Base-by-base conservation (phyloP, 2,113 vertebrate species). In the Ivindomyrus marchei region DNA sequence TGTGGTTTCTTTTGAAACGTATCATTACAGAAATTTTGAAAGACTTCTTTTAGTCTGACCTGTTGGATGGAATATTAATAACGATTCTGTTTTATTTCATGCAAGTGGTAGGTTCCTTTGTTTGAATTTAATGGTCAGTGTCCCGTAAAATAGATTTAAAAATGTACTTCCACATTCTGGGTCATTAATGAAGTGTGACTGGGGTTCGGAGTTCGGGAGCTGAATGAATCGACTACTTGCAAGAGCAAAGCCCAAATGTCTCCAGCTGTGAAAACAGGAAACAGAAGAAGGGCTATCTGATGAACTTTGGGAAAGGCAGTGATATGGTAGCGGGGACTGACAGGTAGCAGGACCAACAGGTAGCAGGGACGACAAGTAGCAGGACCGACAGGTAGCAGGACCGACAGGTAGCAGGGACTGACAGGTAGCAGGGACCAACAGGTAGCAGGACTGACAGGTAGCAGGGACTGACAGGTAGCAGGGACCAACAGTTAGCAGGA, bases 211-310 rank as follows among this genome's bases (percentile, higher is more conserved):
- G 24, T 39, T 52, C 31, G 39, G 85, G 50, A 52, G 50, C 15
- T 87, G 49, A 53, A 17, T 87, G 85, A 87, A 53, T 36, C 6
- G 27, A 17, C 49, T 6, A 7, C 49, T 13, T 56, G 85, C 27
- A 2, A 36, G 27, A 36, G 85, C 27, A 31, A 74, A 39, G 24
- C 5, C 50, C 11, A 0, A 17, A 36, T 56, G 50, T 53, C 49
- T 19, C 46, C 85, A 87, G 85, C 85, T 87, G 85, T 87, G 15
- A 87, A 87, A 87, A 87, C 85, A 87, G 85, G 47, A 27, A 87
- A 87, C 19, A 46, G 13, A 85, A 21, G 13, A 87, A 19, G 50
- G 27, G 27, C 46, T 53, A 56, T 53, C 10, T 87, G 27, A 56
- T 15, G 50, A 87, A 56, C 31, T 53, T 39, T 15, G 46, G n/a